Evolutionary conservation across 2,888 invertebrate genomes (phyloP), one percentile per base, ranked within the genome.

Genomic region (Hybos culiciformis): DNA sequence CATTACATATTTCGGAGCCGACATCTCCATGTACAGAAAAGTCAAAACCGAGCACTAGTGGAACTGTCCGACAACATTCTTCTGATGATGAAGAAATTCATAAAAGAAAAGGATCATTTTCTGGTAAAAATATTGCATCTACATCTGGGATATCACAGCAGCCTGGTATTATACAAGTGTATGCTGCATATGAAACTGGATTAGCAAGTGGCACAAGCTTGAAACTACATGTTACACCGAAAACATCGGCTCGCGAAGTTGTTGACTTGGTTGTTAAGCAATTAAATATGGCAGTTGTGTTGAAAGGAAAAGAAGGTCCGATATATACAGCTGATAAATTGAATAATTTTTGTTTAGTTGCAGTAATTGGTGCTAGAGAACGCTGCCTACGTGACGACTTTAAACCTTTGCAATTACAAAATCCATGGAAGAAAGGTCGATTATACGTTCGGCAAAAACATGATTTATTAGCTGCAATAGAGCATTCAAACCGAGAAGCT

Each of bases 181-280:
- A 84, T 60, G 93, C 94, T 6, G 94, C 96, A 1, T 97, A 96
- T 63, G 88, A 94, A 53, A 93, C 92, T 0, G 96, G 96, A 8
- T 69, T 97, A 51, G 88, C 92, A 2, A 80, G 79, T 47, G 94
- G 93, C 6, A 93, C 93, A 1, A 91, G 92, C 54, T 77, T 97
- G 26, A 91, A 92, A 56, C 70, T 97, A 4, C 92, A 93, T 63
- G 90, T 97, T 1, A 93, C 91, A 0, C 83, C 86, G 1, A 76
- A 84, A 53, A 97, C 97, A 1, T 88, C 93, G 0, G 90, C 94
- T 1, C 74, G 91, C 14, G 96, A 97, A 68, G 92, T 97, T 42
- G 88, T 97, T 48, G 87, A 92, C 66, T 73, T 96, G 48, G 93
- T 97, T 18, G 88, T 97, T 42, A 87, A 91, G 61, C 94, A 97